Percentiles rank a stretch among this genome's conserved stretches.
Evolutionary conservation across 2,113 vertebrate species (phyloP).

Genomic region (Pseudorhombus dupliciocellatus): DNA sequence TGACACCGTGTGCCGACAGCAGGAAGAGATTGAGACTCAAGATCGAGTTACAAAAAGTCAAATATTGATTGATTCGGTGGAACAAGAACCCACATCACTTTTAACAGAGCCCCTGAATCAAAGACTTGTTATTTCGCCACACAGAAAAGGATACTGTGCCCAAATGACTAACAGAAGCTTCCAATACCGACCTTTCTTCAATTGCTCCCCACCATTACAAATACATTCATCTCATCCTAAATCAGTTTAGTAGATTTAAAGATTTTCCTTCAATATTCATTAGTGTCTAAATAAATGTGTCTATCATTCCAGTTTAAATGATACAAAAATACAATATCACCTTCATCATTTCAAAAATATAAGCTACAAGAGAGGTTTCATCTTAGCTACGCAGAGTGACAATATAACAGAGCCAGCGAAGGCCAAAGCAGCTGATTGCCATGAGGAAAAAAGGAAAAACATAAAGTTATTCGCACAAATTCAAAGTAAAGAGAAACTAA

Average conservation of each 20-base stretch:
- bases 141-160: background rate
- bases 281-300: slow-evolving; percentile 36
- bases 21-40: background rate
- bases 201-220: slow-evolving; percentile 9
- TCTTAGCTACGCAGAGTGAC: slow-evolving; percentile 40
- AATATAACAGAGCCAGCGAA: slow-evolving; percentile 8
- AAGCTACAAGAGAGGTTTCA: slow-evolving; percentile 1
- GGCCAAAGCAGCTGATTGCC: slow-evolving; percentile 44
- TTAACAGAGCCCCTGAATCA: background rate
- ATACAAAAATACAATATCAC: slow-evolving; percentile 40
- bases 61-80: background rate
- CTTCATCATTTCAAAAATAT: slow-evolving; percentile 13
- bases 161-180: background rate
- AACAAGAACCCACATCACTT: background rate
- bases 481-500: slow-evolving; percentile 9
- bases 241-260: slow-evolving; percentile 28
- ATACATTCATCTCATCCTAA: slow-evolving; percentile 18
- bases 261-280: slow-evolving; percentile 20
- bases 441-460: slow-evolving; percentile 25
- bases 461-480: slow-evolving; percentile 27
- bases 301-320: slow-evolving; percentile 33
- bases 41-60: background rate
- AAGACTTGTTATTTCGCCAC: background rate
- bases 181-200: background rate
- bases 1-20: background rate